Evolutionary conservation across 2,113 vertebrate species (phyloP).

Genomic region (Hemicordylus capensis): DNA sequence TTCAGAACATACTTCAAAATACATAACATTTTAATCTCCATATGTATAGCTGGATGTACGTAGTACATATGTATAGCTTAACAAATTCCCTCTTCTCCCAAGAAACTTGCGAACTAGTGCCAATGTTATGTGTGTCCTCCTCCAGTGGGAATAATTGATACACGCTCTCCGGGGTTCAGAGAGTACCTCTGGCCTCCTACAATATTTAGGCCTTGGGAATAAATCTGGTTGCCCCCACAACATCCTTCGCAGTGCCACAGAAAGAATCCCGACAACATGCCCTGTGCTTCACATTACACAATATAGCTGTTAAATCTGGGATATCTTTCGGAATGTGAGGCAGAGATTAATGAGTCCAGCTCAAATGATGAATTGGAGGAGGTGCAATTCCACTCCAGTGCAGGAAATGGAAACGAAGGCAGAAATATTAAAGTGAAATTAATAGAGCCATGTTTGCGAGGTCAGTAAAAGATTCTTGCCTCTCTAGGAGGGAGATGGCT

Average conservation of each 20-base stretch:
- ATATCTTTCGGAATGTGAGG: conserved; percentile 54
- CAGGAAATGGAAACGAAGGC: conserved; percentile 40
- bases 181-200: conserved; percentile 33
- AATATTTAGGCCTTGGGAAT: conserved; percentile 39
- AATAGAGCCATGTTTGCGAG: conserved; percentile 12
- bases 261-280: not conserved
- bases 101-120: not conserved
- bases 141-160: conserved; percentile 23
- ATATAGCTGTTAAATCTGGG: conserved; percentile 40
- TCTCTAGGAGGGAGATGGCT: not conserved
- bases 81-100: not conserved
- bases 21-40: no score
- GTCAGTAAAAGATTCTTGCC: not conserved
- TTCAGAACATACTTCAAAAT: no score
- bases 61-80: not conserved
- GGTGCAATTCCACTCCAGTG: conserved; percentile 10
- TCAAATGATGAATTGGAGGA: conserved; percentile 54
- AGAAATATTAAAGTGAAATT: conserved; percentile 55
- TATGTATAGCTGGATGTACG: no score
- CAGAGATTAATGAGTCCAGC: conserved; percentile 57
- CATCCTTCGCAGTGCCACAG: conserved; percentile 14
- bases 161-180: conserved; percentile 5
- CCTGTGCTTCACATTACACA: conserved; percentile 23
- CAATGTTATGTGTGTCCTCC: not conserved
- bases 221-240: conserved; percentile 19